phyloP scores from a whole-genome alignment of 2,113 vertebrate species.

The Lepus europaeus region DNA sequence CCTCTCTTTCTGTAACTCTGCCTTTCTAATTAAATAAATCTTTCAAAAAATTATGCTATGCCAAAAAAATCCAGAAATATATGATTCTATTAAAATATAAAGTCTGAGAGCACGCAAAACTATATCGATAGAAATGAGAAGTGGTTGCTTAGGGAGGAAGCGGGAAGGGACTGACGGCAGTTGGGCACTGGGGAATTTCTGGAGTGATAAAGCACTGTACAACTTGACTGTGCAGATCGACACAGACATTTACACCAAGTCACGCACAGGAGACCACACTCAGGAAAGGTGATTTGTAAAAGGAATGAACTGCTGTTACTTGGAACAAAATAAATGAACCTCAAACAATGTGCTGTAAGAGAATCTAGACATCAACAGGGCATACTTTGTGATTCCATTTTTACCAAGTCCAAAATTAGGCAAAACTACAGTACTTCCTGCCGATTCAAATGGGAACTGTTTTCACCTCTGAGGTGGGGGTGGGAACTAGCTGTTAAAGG shows the following conservation, averaged over 20 bases:
- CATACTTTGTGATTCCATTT: background rate
- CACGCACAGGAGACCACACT: background rate
- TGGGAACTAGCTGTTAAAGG: no score
- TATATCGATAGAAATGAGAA: background rate
- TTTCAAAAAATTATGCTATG: background rate
- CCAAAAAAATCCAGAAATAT: background rate
- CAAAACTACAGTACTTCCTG: background rate
- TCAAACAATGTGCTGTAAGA: background rate
- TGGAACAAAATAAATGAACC: background rate
- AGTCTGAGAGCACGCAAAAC: background rate
- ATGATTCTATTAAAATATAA: background rate
- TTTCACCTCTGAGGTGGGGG: background rate
- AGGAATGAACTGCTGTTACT: no score
- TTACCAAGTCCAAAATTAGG: background rate
- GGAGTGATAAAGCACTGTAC: background rate
- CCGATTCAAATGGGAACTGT: background rate
- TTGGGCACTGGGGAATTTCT: background rate
- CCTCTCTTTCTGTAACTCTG: no score
- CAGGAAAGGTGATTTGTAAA: background rate
- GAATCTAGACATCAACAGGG: background rate
- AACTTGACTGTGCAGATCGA: background rate
- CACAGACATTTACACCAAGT: background rate
- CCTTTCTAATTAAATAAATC: no score
- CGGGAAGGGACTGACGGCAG: accelerated
- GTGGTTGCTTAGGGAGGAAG: background rate